phyloP scores from a whole-genome alignment of 2,797 vertebrate genomes.

The Atherinosoma microstoma region DNA sequence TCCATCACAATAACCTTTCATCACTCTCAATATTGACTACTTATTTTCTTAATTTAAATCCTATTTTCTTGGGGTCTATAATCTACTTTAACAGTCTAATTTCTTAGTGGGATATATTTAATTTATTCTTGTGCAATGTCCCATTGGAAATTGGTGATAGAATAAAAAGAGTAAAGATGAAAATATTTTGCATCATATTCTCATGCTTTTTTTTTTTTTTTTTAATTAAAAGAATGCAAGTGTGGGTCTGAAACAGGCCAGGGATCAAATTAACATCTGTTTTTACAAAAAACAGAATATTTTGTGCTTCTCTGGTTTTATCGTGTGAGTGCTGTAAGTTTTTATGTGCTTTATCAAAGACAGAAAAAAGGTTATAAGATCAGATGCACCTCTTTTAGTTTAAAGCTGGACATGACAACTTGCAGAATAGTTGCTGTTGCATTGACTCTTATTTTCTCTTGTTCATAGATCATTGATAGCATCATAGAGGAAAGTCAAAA shows the following conservation, averaged over 20 bases:
- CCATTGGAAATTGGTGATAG: too few relatives aligned
- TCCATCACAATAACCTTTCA: neutral
- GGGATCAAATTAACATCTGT: too few relatives aligned
- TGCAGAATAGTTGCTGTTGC: neutral
- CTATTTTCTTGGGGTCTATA: neutral
- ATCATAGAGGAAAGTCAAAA: conserved; percentile 97
- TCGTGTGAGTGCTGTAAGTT: too few relatives aligned
- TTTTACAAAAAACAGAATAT: too few relatives aligned
- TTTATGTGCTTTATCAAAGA: too few relatives aligned
- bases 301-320: too few relatives aligned
- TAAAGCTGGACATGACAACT: neutral
- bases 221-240: too few relatives aligned
- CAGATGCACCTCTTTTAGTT: neutral
- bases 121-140: neutral
- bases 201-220: too few relatives aligned
- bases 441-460: conserved; percentile 38
- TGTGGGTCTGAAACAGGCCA: too few relatives aligned
- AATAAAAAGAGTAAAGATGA: too few relatives aligned
- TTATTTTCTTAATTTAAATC: neutral
- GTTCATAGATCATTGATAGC: conserved; percentile 92
- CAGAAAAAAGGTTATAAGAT: too few relatives aligned
- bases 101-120: neutral
- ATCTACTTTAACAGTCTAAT: neutral
- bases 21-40: neutral
- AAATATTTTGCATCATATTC: too few relatives aligned